Evolutionary conservation across 2,113 vertebrate species (phyloP), one percentile per base, ranked within the genome.

Genomic region (Rhineura floridana): DNA sequence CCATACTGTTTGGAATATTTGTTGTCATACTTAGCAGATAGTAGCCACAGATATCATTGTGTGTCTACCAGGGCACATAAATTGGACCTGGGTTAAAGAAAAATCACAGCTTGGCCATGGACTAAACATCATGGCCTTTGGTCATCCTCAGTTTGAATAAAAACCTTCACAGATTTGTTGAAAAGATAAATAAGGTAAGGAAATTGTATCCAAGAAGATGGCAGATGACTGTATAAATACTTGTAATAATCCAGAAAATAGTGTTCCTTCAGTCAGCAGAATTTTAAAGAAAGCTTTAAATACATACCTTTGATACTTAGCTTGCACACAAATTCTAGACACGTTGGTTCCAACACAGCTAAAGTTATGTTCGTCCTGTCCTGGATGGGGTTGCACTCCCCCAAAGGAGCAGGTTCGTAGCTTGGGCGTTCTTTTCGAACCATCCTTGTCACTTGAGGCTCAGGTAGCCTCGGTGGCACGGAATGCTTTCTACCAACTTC

Each of bases 1-100:
- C 77, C 91, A 93, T 93, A 89, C 87, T 55, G 86, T 86, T 87
- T 90, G 91, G 90, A 92, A 93, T 94, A 92, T 91, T 93, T 87
- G 70, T 62, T 52, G 86, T 93, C 81, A 39, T 88, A 92, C 0
- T 0, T 91, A 91, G 91, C 87, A 92, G 59, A 90, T 89, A 59
- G 59, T 59, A 12, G 78, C 12, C 50, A 91, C 39, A 83, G 93
- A 85, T 91, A 39, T 48, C 2, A 78, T 10, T 78, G 17, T 50
- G 46, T 78, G 11, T 25, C 12, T 39, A 44, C 5, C 8, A 33
- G 1, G 44, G 73, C n/a, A 78, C 42, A 75, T 73, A 75, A 75
- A 44, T 21, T 75, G 70, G 2, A 67, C 25, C 30, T 67, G 62
- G 42, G n/a, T 46, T 75, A n/a, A n/a, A n/a, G n/a, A n/a, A 62